These are phyloP conservation scores for Nothoprocta pentlandii DNA, from an alignment of 2,113 vertebrate species.

Conservation along the genomic window DNA sequence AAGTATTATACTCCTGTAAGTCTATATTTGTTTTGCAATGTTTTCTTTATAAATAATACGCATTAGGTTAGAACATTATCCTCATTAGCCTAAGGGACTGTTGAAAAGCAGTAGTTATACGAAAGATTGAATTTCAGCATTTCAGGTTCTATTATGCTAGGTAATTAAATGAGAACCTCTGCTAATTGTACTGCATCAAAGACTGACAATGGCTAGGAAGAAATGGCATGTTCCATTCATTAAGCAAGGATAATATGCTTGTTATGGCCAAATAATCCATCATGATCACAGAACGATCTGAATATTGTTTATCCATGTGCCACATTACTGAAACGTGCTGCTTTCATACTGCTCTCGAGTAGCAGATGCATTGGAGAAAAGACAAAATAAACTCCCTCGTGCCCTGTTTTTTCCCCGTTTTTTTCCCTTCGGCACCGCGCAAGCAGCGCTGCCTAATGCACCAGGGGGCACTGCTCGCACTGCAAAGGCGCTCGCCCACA, in stretches of 20 bases:
- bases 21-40: constrained; percentile 3
- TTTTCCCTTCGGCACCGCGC: neutral
- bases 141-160: constrained; percentile 31
- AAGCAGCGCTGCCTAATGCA: neutral
- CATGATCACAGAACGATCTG: neutral
- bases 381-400: neutral
- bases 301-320: neutral
- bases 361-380: neutral
- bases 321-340: neutral
- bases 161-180: constrained; percentile 46
- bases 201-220: neutral
- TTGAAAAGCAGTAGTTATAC: constrained; percentile 20
- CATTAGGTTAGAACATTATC: constrained; percentile 39
- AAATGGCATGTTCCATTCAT: neutral
- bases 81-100: constrained; percentile 43
- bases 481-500: neutral
- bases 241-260: neutral
- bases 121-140: constrained; percentile 50
- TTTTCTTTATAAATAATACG: constrained; percentile 39
- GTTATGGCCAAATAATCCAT: neutral
- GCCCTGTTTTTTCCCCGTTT: neutral
- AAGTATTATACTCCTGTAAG: constrained; percentile 19
- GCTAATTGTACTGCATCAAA: constrained; percentile 16
- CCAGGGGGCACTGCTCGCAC: constrained; percentile 66
- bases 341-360: neutral